Base-by-base conservation (phyloP, 1,140 invertebrate species). In the Drosophila parabipectinata region DNA sequence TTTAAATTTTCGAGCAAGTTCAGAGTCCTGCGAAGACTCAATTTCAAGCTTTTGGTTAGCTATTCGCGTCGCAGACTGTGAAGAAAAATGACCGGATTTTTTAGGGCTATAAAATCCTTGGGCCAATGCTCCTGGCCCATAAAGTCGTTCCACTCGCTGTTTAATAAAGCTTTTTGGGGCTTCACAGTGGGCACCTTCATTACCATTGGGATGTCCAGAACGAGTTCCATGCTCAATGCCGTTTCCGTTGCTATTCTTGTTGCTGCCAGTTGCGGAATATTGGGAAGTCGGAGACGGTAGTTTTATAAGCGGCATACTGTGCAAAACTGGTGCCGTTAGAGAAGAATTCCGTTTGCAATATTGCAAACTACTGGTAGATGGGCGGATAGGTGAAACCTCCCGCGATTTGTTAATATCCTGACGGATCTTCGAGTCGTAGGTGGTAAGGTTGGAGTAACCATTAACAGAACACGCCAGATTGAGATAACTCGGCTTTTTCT, bases 401-500 rank as follows among this genome's bases (percentile, higher is more conserved):
- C 93, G 93, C 78, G 94, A 95, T 77, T 93, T 94, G 47, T 94
- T 94, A 32, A 95, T 93, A 45, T 95, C 95, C 90, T 96, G 95
- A 34, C 96, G 93, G 21, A 96, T 92, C 84, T 96, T 95, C 1
- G 95, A 96, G 85, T 96, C 95, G 93, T 97, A 97, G 61, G 96
- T 96, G 9, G 95, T 97, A 48, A 96, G 94, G 77, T 96, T 96
- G 0, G 96, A 96, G 90, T 98, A 98, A 8, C 97, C 97, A 92
- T 96, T 97, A 26, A 98, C 96, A 14, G 96, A 97, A 90, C 97
- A 97, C 52, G 97, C 96, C 53, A 98, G 92, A 83, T 96, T 96
- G 47, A 98, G 92, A 91, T 98, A 98, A 56, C 96, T 97, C 0
- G 97, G 97, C 82, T 95, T 92, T 54, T 92, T 92, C 12, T 90